phyloP scores from a whole-genome alignment of 1,140 invertebrate genomes.

The Drosophila melanica region DNA sequence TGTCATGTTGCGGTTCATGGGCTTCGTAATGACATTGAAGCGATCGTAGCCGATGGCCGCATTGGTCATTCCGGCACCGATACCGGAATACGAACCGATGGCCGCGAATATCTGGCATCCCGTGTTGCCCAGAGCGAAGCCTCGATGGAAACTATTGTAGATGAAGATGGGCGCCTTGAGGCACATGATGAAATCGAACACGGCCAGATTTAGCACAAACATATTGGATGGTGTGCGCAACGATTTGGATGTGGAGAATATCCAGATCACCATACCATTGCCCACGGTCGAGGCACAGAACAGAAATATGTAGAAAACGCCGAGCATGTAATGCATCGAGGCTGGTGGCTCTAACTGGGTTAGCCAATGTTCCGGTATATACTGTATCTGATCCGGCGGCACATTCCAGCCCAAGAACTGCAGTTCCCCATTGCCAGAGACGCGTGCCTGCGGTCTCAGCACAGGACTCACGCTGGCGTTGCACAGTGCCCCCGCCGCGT shows the following conservation, averaged over 20 bases:
- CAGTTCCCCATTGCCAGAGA: constrained; percentile 58
- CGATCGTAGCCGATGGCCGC: constrained; percentile 84
- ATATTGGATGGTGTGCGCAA: constrained; percentile 95
- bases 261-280: constrained; percentile 95
- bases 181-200: constrained; percentile 95
- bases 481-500: constrained; percentile 57
- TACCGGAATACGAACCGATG: constrained; percentile 91
- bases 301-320: constrained; percentile 91
- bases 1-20: constrained; percentile 91
- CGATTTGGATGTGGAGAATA: constrained; percentile 91
- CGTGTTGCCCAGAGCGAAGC: constrained; percentile 89
- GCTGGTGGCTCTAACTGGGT: constrained; percentile 91
- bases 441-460: constrained; percentile 60
- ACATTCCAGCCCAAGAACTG: constrained; percentile 91
- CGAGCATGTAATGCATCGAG: constrained; percentile 92
- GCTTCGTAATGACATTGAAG: constrained; percentile 91
- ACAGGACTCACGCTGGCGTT: constrained; percentile 67
- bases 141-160: constrained; percentile 92
- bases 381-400: constrained; percentile 89
- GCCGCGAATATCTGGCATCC: constrained; percentile 92
- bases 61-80: constrained; percentile 92
- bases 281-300: constrained; percentile 91
- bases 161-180: constrained; percentile 94
- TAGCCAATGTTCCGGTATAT: constrained; percentile 93
- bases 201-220: constrained; percentile 93